These are phyloP conservation scores for Parochlus steinenii DNA, from an alignment of 2,888 invertebrate genomes.

Conservation along the genomic window DNA sequence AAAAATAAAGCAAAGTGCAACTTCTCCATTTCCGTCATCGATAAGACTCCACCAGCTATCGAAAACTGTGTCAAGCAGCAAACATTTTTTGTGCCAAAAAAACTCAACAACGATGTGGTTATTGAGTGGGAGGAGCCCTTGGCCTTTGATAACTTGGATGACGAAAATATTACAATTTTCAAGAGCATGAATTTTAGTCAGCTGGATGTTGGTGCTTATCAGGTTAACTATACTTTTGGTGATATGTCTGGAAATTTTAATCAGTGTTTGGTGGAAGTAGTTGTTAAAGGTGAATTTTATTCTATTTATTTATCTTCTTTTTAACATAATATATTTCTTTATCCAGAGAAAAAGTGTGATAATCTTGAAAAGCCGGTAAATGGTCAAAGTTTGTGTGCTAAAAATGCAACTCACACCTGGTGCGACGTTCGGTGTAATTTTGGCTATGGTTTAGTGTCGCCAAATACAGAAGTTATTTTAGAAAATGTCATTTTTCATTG, in stretches of 20 bases:
- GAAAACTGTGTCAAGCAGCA: conserved; percentile 43
- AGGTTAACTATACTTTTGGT: conserved; percentile 37
- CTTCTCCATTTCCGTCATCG: conserved; percentile 38
- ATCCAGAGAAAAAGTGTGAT: conserved; percentile 26
- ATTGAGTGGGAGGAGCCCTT: conserved; percentile 33
- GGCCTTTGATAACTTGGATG: conserved; percentile 28
- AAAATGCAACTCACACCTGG: conserved; percentile 27
- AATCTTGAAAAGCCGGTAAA: conserved; percentile 31
- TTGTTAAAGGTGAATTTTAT: conserved; percentile 34
- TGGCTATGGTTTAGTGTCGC: conserved; percentile 36
- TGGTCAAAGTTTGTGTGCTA: conserved; percentile 32
- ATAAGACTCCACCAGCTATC: conserved; percentile 37
- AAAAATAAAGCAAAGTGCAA: conserved; percentile 43
- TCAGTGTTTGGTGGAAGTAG: conserved; percentile 40
- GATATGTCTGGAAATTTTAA: conserved; percentile 41
- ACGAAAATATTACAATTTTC: conserved; percentile 19
- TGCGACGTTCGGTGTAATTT: conserved; percentile 41
- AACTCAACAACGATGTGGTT: conserved; percentile 30
- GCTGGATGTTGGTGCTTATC: conserved; percentile 38
- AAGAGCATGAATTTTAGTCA: conserved; percentile 31
- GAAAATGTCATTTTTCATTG: conserved; percentile 21
- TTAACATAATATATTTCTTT: conserved; percentile 18
- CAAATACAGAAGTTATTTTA: conserved; percentile 24
- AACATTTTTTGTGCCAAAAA: conserved; percentile 35
- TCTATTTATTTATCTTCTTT: conserved; percentile 7